Percentiles rank a stretch among this genome's conserved stretches.
Conservation (phyloP, 2,888 invertebrate species). For the Ariolimax columbianus region DNA sequence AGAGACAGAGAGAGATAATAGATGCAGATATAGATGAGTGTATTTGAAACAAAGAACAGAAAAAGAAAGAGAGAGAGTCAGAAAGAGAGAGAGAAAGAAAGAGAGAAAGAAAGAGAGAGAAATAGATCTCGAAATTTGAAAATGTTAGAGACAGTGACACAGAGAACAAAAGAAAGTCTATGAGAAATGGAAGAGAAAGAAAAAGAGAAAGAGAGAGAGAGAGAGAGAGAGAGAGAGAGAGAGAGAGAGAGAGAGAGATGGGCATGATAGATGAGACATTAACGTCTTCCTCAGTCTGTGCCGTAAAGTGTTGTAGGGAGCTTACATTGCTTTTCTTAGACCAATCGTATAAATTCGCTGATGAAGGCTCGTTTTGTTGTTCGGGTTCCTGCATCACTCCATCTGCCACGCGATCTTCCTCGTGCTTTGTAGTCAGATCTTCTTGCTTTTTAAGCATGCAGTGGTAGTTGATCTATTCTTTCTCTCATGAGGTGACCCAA, state of each 20-base stretch:
- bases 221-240: not conserved
- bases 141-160: not conserved
- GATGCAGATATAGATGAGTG: not conserved
- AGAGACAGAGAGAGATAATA: not conserved
- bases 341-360: too few relatives aligned
- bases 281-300: too few relatives aligned
- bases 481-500: too few relatives aligned
- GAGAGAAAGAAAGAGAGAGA: not conserved
- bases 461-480: too few relatives aligned
- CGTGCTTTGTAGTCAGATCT: too few relatives aligned
- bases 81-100: not conserved
- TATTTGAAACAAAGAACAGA: not conserved
- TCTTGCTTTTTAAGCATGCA: too few relatives aligned
- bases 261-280: too few relatives aligned
- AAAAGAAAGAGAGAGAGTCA: not conserved
- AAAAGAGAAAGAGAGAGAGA: not conserved
- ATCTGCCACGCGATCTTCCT: too few relatives aligned
- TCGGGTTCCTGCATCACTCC: too few relatives aligned
- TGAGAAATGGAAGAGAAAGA: not conserved
- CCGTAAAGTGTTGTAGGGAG: too few relatives aligned
- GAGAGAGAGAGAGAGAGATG: not conserved
- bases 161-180: not conserved
- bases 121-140: not conserved
- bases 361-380: too few relatives aligned
- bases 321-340: too few relatives aligned